phyloP scores from a whole-genome alignment of 2,888 invertebrate genomes.

The Agrenia bidenticulata region DNA sequence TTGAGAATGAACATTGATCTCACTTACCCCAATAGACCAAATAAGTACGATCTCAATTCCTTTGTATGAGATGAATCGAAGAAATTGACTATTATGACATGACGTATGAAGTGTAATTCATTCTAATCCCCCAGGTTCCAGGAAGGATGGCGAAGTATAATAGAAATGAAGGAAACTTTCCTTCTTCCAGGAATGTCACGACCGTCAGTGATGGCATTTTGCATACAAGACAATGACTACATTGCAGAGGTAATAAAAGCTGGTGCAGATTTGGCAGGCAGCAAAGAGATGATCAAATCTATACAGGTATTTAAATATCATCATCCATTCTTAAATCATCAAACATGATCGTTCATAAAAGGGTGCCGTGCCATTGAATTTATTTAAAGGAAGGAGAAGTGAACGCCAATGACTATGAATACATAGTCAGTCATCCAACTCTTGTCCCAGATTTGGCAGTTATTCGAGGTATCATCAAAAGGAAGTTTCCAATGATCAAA shows the following conservation, averaged over 20 bases:
- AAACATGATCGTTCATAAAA: not conserved
- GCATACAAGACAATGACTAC: conserved; percentile 63
- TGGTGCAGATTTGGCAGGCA: conserved; percentile 74
- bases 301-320: no score
- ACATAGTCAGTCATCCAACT: conserved; percentile 74
- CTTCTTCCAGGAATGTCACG: conserved; percentile 64
- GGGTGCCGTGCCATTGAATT: no score
- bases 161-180: conserved; percentile 69
- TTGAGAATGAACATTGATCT: conserved; percentile 78
- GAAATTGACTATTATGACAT: no score
- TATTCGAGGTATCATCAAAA: conserved; percentile 75
- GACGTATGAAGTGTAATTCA: not conserved
- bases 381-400: conserved; percentile 55
- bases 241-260: conserved; percentile 65
- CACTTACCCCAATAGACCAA: conserved; percentile 58
- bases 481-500: conserved; percentile 65
- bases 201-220: conserved; percentile 72
- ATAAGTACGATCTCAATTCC: conserved; percentile 38
- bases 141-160: conserved; percentile 69
- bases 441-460: conserved; percentile 74
- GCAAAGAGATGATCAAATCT: conserved; percentile 71
- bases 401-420: conserved; percentile 66
- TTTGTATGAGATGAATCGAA: not conserved
- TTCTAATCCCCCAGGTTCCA: conserved; percentile 65
- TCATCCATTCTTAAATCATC: not conserved